Evolutionary conservation across 2,113 vertebrate species (phyloP).

Genomic region (Etheostoma spectabile): DNA sequence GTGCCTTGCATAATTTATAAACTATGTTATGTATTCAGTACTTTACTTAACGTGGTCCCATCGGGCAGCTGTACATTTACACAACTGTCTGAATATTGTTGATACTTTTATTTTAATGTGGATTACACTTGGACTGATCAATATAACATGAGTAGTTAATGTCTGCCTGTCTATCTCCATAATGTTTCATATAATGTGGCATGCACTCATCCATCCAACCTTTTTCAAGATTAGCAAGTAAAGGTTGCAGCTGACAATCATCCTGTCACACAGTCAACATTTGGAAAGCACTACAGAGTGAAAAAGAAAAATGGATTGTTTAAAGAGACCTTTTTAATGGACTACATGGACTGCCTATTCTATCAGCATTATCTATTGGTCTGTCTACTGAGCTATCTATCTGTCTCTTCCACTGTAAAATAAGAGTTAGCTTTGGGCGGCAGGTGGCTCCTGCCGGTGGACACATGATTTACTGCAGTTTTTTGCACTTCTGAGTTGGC

Average conservation of each 20-base stretch:
- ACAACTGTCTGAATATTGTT: not conserved
- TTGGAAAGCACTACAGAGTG: not conserved
- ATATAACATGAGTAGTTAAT: slow-evolving; percentile 21
- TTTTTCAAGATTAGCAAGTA: slow-evolving; percentile 12
- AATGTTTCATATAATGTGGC: not conserved
- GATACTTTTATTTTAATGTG: slow-evolving; percentile 26
- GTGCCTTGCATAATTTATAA: not conserved
- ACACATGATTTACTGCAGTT: too few species aligned
- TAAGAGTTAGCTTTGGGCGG: too few species aligned
- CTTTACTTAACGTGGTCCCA: slow-evolving; percentile 4
- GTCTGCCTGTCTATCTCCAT: slow-evolving; percentile 1
- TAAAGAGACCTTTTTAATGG: not conserved
- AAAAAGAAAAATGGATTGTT: not conserved
- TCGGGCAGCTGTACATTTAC: slow-evolving; percentile 8
- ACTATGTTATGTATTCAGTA: not conserved
- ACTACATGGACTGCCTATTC: not conserved
- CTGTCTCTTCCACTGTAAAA: too few species aligned
- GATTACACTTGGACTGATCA: slow-evolving; percentile 40
- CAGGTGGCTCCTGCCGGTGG: too few species aligned
- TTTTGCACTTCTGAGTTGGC: too few species aligned
- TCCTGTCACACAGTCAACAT: not conserved
- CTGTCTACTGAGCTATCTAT: too few species aligned
- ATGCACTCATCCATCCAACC: slow-evolving; percentile 13
- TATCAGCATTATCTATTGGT: too few species aligned
- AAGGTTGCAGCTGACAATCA: slow-evolving; percentile 33